Evolutionary conservation across 2,888 invertebrate species (phyloP), one percentile per base, ranked within the genome.

Genomic region (Slavum lentiscoides): DNA sequence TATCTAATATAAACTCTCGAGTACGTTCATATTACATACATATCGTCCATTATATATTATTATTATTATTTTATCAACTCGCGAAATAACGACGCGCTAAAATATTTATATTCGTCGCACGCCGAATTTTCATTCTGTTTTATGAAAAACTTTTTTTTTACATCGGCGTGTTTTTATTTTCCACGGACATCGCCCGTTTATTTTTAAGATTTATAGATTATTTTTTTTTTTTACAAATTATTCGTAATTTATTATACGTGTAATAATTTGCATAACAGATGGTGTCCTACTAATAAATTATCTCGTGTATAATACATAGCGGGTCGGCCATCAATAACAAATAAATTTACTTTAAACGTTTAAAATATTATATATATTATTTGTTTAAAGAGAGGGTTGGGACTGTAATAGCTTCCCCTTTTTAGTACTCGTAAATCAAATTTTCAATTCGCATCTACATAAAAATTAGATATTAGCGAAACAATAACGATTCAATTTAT

Each of bases 231-330:
- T 37, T 53, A 37, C n/a, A 5, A 62, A 53, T 23, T 67, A 43
- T n/a, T 15, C 59, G n/a, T 21, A 39, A 30, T 39, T 39, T 55
- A 69, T 58, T 43, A 37, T 59, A 58, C 9, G 30, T 11, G 30
- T 74, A 23, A 59, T 59, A 75, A 75, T 75, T 75, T 75, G 23
- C 75, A 75, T 75, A 68, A 76, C 75, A 76, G 75, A 68, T 76
- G 75, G 75, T 76, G 67, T 66, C 30, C 30, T 58, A 9, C n/a
- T 49, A 59, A 68, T 76, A 75, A 75, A 75, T 75, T 75, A 30
- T 30, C 30, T 30, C 30, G 67, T 55, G 19, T 19, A 15, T 43
- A 75, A 67, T 67, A 58, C 3, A 13, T 13, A 49, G 6, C 49
- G 49, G 49, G 49, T 13, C 13, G 13, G 13, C 3, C 13, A 68